Evolutionary conservation across 2,888 invertebrate genomes (phyloP).

Genomic region (Drepanosiphum platanoidis): DNA sequence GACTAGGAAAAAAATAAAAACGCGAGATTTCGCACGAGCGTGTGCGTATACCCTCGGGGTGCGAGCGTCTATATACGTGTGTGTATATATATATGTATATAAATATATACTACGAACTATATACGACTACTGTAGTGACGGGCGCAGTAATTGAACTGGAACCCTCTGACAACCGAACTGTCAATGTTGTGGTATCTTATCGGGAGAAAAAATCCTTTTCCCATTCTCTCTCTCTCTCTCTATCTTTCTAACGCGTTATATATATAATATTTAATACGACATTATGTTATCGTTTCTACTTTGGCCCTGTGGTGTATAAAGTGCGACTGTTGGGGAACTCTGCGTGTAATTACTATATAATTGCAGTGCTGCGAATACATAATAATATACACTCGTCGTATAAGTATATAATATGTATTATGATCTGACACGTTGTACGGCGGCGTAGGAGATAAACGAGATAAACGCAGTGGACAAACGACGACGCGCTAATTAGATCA

Average conservation of each 20-base stretch:
- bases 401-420: not conserved
- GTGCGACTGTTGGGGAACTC: not conserved
- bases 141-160: conserved; percentile 59
- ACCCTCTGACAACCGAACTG: conserved; percentile 61
- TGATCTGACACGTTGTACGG: not conserved
- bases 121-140: conserved; percentile 34
- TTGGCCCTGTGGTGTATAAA: not conserved
- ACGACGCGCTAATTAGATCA: not conserved
- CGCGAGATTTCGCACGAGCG: not conserved
- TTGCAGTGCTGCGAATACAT: not conserved
- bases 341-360: conserved; percentile 29
- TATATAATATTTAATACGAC: conserved; percentile 5
- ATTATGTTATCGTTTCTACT: conserved; percentile 22
- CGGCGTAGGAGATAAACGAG: not conserved
- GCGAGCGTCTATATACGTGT: not conserved
- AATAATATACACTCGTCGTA: not conserved
- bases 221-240: not conserved
- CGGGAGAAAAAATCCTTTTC: conserved; percentile 56
- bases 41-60: not conserved
- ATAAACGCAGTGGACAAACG: not conserved
- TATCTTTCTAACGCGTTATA: too few relatives aligned
- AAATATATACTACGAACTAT: not conserved
- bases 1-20: conserved; percentile 4
- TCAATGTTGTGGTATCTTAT: conserved; percentile 59
- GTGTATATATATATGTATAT: not conserved